A percentile compares a stretch with the other conserved stretches of the same genome.
Conservation (phyloP, 2,888 invertebrate genomes). For the Harpalus rufipes region DNA sequence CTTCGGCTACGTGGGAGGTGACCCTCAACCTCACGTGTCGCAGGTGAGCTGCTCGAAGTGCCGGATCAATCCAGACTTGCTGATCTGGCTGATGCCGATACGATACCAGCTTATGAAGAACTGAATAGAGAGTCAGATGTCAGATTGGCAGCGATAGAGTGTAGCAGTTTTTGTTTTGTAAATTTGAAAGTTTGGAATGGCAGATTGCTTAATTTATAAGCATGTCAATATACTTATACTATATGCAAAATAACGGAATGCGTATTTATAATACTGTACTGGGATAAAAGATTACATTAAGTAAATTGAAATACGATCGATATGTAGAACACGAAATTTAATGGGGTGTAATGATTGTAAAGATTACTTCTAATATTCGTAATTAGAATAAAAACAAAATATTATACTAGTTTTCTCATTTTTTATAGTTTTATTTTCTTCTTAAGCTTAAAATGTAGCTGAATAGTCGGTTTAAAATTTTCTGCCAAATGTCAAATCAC, state of each 20-base stretch:
- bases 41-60: slow-evolving; percentile 37
- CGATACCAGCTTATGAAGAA: background rate
- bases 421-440: too few species aligned
- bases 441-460: too few species aligned
- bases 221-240: slow-evolving; percentile 13
- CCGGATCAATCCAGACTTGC: slow-evolving; percentile 9
- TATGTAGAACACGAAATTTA: too few species aligned
- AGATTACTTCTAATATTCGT: too few species aligned
- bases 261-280: slow-evolving; percentile 17
- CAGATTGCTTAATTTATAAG: slow-evolving; percentile 25
- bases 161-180: slow-evolving; percentile 9
- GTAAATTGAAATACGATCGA: too few species aligned
- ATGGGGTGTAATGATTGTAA: too few species aligned
- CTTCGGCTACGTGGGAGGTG: slow-evolving; percentile 46
- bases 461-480: too few species aligned
- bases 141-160: slow-evolving; percentile 5
- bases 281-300: too few species aligned
- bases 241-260: slow-evolving; percentile 14
- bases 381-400: too few species aligned
- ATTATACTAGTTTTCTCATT: too few species aligned
- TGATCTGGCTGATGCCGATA: slow-evolving; percentile 4
- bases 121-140: too few species aligned
- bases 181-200: slow-evolving; percentile 20
- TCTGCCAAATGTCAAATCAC: too few species aligned
- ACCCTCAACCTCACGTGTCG: slow-evolving; percentile 40